These are phyloP conservation scores for Cephus pulcher DNA, from an alignment of 2,888 invertebrate species.

Conservation along the genomic window DNA sequence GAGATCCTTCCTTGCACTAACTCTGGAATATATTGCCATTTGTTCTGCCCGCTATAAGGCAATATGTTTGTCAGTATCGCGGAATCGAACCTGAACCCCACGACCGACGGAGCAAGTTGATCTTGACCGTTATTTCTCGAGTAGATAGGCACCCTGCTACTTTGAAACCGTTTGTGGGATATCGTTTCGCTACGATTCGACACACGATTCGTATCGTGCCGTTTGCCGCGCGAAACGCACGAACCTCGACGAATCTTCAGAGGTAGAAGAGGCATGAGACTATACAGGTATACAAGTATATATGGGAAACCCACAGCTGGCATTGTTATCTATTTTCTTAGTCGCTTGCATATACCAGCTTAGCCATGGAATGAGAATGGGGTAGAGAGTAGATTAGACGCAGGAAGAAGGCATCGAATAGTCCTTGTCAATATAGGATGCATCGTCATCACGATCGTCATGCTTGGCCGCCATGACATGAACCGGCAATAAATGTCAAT, in stretches of 20 bases:
- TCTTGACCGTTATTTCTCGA: constrained; percentile 24
- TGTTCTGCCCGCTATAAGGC: constrained; percentile 58
- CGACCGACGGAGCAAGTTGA: constrained; percentile 20
- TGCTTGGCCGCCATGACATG: neutral
- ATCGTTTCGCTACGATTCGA: constrained; percentile 9
- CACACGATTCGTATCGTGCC: neutral
- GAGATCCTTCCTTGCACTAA: constrained; percentile 37
- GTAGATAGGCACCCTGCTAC: constrained; percentile 13
- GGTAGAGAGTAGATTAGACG: neutral
- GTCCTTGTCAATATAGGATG: neutral
- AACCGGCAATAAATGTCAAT: constrained; percentile 7
- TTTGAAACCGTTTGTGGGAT: constrained; percentile 18
- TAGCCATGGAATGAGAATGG: neutral
- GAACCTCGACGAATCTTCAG: neutral
- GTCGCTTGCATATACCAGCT: neutral
- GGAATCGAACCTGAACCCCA: constrained; percentile 53
- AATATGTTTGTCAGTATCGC: constrained; percentile 63
- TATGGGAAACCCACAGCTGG: neutral
- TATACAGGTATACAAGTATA: neutral
- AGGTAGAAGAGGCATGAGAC: neutral
- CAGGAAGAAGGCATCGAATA: neutral
- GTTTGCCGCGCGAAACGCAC: neutral
- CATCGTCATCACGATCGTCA: constrained; percentile 1
- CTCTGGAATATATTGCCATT: constrained; percentile 61
- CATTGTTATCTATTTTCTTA: neutral